Evolutionary conservation across 2,888 invertebrate species (phyloP).

Genomic region (Venusia cambrica): DNA sequence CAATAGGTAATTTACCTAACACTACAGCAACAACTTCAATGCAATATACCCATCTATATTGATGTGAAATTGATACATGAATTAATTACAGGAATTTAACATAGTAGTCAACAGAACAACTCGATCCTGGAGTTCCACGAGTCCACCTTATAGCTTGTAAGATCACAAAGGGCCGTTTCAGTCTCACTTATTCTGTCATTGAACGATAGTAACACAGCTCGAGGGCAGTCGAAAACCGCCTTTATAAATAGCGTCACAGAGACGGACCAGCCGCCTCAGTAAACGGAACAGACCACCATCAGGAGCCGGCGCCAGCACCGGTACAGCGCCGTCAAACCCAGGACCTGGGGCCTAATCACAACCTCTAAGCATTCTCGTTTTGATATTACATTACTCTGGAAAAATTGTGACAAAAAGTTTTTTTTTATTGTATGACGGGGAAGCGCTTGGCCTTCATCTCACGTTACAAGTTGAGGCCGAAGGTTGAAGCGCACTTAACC

Average conservation of each 20-base stretch:
- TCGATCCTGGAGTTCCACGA: constrained; percentile 29
- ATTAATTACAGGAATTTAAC: constrained; percentile 63
- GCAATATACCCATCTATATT: constrained; percentile 74
- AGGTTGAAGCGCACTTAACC: no score
- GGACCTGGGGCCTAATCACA: no score
- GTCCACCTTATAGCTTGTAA: constrained; percentile 38
- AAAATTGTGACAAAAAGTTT: no score
- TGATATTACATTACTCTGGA: no score
- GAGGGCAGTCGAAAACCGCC: no score
- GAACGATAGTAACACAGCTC: constrained; percentile 68
- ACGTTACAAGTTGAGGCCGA: no score
- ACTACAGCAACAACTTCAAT: constrained; percentile 72
- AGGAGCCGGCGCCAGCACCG: constrained; percentile 64
- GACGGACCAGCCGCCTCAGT: constrained; percentile 24
- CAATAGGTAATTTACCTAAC: constrained; percentile 71
- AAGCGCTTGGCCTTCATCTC: no score
- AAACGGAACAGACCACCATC: constrained; percentile 22
- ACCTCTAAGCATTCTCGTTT: no score
- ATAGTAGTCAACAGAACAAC: constrained; percentile 71
- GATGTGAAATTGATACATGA: constrained; percentile 74
- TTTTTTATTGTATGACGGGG: no score
- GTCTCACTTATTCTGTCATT: constrained; percentile 80
- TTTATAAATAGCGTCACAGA: constrained; percentile 16
- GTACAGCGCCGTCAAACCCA: constrained; percentile 23
- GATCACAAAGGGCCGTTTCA: constrained; percentile 74